phyloP scores from a whole-genome alignment of 30 jellyfish, hydroid and myxozoan genomes.

The Clytia hemisphaerica region DNA sequence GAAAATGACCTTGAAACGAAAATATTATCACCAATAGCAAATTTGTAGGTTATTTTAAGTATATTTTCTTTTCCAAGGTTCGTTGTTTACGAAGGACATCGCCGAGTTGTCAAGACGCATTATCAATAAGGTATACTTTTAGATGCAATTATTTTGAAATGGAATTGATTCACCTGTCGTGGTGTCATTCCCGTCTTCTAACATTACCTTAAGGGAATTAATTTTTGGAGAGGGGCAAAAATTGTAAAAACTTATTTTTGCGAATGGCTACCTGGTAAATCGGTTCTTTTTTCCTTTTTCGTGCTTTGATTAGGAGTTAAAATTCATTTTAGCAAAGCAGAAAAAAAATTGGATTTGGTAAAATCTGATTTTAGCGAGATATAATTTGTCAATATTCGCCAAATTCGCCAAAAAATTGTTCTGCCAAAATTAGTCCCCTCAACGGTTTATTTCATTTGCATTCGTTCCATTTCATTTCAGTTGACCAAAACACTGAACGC shows the following conservation, averaged over 20 bases:
- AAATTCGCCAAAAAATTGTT: not conserved
- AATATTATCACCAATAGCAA: not conserved
- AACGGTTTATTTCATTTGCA: not conserved
- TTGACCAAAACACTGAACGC: slow-evolving; percentile 61
- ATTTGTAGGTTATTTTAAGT: not conserved
- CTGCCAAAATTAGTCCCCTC: not conserved
- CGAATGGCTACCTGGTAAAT: too few relatives aligned
- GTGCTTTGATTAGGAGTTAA: too few relatives aligned
- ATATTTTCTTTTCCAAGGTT: slow-evolving; percentile 4
- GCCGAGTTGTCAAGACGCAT: slow-evolving; percentile 39
- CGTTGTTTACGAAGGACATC: slow-evolving; percentile 29
- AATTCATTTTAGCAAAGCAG: too few relatives aligned
- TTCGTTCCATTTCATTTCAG: slow-evolving; percentile 20
- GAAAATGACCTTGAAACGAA: too few relatives aligned
- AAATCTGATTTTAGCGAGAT: not conserved
- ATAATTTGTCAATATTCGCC: not conserved
- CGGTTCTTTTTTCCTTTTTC: too few relatives aligned
- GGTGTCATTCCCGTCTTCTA: too few relatives aligned
- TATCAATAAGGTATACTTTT: slow-evolving; percentile 35
- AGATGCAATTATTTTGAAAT: too few relatives aligned
- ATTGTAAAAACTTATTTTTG: too few relatives aligned
- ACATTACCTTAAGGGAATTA: too few relatives aligned
- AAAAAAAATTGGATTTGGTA: too few relatives aligned
- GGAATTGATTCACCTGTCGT: too few relatives aligned
- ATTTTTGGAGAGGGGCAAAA: too few relatives aligned